Evolutionary conservation across 1,140 invertebrate species (phyloP).

Genomic region (Lordiphosa clarofinis): DNA sequence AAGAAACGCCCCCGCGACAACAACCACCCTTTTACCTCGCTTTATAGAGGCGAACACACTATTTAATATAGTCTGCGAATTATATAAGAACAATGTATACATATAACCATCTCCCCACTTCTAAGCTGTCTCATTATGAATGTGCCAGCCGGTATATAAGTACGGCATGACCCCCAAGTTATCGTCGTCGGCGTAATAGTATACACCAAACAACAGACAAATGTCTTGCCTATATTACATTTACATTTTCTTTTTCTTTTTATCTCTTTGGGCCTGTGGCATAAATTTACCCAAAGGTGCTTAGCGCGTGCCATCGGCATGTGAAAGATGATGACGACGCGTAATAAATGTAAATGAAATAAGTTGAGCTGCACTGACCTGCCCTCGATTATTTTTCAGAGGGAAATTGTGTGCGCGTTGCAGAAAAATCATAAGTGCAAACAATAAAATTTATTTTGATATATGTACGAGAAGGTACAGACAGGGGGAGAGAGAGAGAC

Average conservation of each 20-base stretch:
- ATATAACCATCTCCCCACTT: too few species aligned
- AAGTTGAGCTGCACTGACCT: constrained; percentile 50
- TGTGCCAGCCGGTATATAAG: not conserved
- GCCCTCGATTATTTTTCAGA: constrained; percentile 10
- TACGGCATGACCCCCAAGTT: not conserved
- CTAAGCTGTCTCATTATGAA: constrained; percentile 1
- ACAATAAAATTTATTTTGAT: constrained; percentile 24
- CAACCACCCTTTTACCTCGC: too few species aligned
- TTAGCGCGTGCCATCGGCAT: constrained; percentile 50
- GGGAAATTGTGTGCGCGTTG: constrained; percentile 34
- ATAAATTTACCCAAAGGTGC: constrained; percentile 9
- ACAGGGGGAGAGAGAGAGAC: too few species aligned
- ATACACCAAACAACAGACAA: constrained; percentile 10
- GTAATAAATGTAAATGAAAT: constrained; percentile 47
- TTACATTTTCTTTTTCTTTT: constrained; percentile 30
- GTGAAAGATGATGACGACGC: constrained; percentile 27
- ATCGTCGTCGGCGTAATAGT: constrained; percentile 5
- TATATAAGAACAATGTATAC: too few species aligned
- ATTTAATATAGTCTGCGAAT: too few species aligned
- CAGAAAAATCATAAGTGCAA: constrained; percentile 52
- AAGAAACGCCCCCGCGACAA: too few species aligned
- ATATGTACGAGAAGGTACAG: too few species aligned
- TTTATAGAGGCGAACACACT: too few species aligned
- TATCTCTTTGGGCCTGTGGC: constrained; percentile 2
- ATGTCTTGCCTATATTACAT: constrained; percentile 45